phyloP scores from a whole-genome alignment of 2,113 vertebrate species.

The Rattus rattus region DNA sequence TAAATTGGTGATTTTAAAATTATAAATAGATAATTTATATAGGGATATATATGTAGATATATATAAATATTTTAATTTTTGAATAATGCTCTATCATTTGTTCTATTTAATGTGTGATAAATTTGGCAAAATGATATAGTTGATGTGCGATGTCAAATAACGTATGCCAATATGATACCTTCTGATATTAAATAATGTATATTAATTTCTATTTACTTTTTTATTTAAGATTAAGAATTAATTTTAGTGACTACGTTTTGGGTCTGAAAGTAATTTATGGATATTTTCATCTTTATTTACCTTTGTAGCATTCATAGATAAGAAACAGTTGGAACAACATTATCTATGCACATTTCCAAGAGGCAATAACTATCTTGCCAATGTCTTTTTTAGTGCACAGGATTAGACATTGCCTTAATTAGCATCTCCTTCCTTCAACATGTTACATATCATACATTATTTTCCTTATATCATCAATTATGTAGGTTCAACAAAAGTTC shows the following conservation, averaged over 20 bases:
- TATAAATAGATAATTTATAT: background rate
- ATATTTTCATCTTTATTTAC: background rate
- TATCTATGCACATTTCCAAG: background rate
- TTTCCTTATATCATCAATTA: background rate
- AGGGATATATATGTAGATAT: background rate
- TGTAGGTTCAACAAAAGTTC: background rate
- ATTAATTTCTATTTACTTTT: background rate
- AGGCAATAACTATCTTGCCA: background rate
- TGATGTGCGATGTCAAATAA: background rate
- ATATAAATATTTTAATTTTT: background rate
- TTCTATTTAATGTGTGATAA: slow-evolving; percentile 8
- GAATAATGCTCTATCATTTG: background rate
- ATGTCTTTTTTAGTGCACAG: background rate
- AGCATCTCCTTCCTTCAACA: background rate
- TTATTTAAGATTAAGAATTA: background rate
- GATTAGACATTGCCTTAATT: background rate
- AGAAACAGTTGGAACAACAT: background rate
- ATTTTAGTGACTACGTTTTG: background rate
- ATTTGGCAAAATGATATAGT: background rate
- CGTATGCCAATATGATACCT: background rate
- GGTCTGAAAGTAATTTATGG: background rate
- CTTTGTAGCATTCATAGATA: background rate
- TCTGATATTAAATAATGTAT: background rate
- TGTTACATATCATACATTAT: background rate
- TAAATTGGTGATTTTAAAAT: background rate